Base-by-base conservation (phyloP, 2,888 invertebrate species). In the Charanyca ferruginea region DNA sequence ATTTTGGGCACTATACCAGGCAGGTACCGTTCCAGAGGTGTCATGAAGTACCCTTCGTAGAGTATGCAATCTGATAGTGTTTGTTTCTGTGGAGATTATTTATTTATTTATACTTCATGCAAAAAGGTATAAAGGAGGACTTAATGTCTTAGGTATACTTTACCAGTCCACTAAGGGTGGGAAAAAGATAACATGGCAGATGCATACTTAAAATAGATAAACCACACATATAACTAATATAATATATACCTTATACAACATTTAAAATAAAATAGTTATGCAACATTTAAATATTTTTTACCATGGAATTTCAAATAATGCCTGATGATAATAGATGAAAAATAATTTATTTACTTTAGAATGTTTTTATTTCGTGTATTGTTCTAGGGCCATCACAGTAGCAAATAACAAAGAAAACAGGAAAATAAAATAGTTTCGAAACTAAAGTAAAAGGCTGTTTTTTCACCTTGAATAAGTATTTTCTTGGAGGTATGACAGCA, bases 1-100 rank as follows among this genome's bases (percentile, higher is more conserved):
- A 98, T 98, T 83, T 97, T 96, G 0, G 98, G 98, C 78, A 99
- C 97, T 71, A 99, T 97, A 7, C 98, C 98, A 0, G 99, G 99
- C 62, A 99, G 92, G 90, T 97, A 96, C 38, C 97, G 91, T 65
- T 97, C 98, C 69, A 99, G 96, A 0, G 99, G 99, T 8, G 98
- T 97, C 48, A 96, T 89, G 91, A 99, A 99, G 89, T 97, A 97
- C 0, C 99, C 99, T 90, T 99, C 98, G 51, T 98, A 91, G 42
- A 98, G 90, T 62, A 96, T 96, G 85, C 97, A 97, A 87, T 98
- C 98, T 3, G 97, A 96, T 81, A 97, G 95, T 73, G 96, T 97
- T 93, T 98, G 97, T 90, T 98, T 97, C 97, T 98, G 86, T 28
- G 88, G 89, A 64, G 48, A 71, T 48, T 16, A 28, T n/a, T n/a